These are phyloP conservation scores for Ennomos erosarius DNA, from an alignment of 2,888 invertebrate species.

Conservation along the genomic window DNA sequence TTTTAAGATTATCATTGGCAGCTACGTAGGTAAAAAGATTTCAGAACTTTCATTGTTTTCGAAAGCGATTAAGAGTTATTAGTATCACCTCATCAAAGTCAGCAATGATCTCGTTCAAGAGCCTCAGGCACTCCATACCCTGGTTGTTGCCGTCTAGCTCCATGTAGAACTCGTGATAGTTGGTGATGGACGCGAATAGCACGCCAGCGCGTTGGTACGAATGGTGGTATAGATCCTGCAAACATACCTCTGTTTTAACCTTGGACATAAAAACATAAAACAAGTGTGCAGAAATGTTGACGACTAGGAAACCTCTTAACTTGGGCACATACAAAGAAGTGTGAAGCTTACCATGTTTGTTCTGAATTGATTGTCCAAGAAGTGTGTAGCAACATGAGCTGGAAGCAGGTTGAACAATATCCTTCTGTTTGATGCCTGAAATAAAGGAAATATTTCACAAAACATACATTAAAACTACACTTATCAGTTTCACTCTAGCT, in stretches of 20 bases:
- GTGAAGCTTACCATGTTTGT: constrained; percentile 89
- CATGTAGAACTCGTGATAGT: constrained; percentile 97
- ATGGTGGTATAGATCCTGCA: constrained; percentile 95
- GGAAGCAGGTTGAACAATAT: constrained; percentile 96
- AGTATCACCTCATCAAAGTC: constrained; percentile 94
- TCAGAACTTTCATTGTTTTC: no score
- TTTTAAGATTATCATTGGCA: not conserved
- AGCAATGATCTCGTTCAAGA: constrained; percentile 96
- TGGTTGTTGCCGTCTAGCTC: constrained; percentile 97
- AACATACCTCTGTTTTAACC: constrained; percentile 23
- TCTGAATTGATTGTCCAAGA: constrained; percentile 94
- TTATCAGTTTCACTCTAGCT: no score
- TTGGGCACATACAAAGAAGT: no score
- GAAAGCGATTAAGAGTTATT: no score
- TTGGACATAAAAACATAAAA: no score
- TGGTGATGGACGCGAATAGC: constrained; percentile 96
- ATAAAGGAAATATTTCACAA: constrained; percentile 3
- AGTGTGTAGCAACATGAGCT: constrained; percentile 96
- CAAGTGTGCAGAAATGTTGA: no score
- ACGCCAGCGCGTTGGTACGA: constrained; percentile 96
- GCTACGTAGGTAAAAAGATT: no score
- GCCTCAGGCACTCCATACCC: constrained; percentile 94
- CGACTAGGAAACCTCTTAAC: no score
- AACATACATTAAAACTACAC: not conserved
- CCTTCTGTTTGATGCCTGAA: constrained; percentile 91